phyloP scores from a whole-genome alignment of 2,113 vertebrate genomes.

The Mobula hypostoma region DNA sequence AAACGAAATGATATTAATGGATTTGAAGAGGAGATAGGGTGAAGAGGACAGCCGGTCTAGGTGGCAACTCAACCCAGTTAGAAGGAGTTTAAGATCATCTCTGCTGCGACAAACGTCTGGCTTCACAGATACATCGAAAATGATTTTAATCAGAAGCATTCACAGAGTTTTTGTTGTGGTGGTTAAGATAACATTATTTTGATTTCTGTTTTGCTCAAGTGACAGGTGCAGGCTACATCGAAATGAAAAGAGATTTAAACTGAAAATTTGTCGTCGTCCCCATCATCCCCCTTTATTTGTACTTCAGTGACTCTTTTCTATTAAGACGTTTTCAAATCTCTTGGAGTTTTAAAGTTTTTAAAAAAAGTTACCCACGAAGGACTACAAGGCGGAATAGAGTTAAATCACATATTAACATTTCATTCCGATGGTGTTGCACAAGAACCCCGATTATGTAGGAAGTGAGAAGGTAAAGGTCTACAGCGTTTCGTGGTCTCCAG shows the following conservation, averaged over 20 bases:
- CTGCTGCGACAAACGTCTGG: not conserved
- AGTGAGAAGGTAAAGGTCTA: not conserved
- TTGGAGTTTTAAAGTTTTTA: not conserved
- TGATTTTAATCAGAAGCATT: not conserved
- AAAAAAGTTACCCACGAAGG: not conserved
- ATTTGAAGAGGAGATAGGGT: not conserved
- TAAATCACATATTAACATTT: not conserved
- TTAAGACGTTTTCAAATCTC: not conserved
- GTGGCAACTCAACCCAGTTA: not conserved
- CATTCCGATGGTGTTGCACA: not conserved
- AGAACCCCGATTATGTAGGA: not conserved
- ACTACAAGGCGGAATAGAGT: not conserved
- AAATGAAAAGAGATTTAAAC: not conserved
- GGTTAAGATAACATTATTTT: not conserved
- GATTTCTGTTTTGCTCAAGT: not conserved
- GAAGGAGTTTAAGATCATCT: not conserved
- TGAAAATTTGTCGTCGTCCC: not conserved
- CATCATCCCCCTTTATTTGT: not conserved
- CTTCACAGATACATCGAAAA: not conserved
- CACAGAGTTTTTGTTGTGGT: not conserved
- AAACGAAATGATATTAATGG: not conserved
- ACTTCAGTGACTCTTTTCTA: not conserved
- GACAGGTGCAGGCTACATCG: not conserved
- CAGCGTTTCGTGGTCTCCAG: not conserved
- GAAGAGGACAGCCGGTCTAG: not conserved